A percentile compares a stretch with the other conserved stretches of the same genome.
Conservation (phyloP, 2,888 invertebrate species). For the Lithophane leautieri region DNA sequence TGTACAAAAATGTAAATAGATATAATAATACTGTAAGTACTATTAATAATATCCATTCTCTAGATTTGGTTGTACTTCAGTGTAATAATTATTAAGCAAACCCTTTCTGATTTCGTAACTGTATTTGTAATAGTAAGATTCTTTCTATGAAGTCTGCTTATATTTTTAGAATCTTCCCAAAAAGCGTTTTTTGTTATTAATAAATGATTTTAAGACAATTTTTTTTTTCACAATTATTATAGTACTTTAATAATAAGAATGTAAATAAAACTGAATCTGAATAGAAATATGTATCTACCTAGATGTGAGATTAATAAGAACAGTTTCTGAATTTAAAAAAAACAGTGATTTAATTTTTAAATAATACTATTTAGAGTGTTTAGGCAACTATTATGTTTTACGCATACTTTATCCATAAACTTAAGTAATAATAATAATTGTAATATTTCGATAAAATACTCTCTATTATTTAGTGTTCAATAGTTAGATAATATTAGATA, state of each 20-base stretch:
- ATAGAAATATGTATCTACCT: neutral
- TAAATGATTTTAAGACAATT: neutral
- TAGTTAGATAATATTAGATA: slow-evolving; percentile 66
- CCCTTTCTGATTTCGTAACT: neutral
- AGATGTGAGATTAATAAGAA: slow-evolving; percentile 11
- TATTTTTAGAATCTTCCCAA: neutral
- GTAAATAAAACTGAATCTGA: slow-evolving; percentile 31
- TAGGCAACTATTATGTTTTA: slow-evolving; percentile 39
- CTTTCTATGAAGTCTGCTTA: neutral
- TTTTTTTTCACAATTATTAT: neutral
- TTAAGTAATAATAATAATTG: slow-evolving; percentile 36
- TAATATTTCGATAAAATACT: slow-evolving; percentile 59
- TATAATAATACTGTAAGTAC: slow-evolving; percentile 46
- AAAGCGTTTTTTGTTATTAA: neutral
- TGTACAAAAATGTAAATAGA: slow-evolving; percentile 66
- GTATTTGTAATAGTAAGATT: neutral
- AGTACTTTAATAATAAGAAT: slow-evolving; percentile 11
- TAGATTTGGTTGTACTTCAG: neutral
- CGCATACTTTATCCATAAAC: slow-evolving; percentile 26
- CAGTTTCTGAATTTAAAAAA: slow-evolving; percentile 3
- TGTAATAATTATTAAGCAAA: slow-evolving; percentile 6
- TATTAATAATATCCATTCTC: slow-evolving; percentile 16
- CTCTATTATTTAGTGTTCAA: slow-evolving; percentile 71
- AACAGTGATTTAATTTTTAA: slow-evolving; percentile 34
- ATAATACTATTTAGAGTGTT: slow-evolving; percentile 22